Base-by-base conservation (phyloP, 2,888 invertebrate species). In the Allophyes oxyacanthae region DNA sequence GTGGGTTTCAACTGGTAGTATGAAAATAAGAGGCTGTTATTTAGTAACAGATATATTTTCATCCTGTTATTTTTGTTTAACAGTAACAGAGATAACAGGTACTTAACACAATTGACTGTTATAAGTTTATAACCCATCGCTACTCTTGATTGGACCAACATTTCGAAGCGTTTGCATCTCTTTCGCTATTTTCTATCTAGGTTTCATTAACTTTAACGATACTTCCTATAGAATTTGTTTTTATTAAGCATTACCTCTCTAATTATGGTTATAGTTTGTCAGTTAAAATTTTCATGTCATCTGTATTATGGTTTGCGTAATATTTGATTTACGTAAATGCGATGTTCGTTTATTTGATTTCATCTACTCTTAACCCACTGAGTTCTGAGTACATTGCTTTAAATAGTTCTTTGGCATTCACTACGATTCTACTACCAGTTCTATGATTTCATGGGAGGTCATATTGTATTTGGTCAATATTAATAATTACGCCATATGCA, bases 121-220 rank as follows among this genome's bases (percentile, higher is more conserved):
- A n/a, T n/a, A n/a, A n/a, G n/a, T n/a, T n/a, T n/a, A n/a, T n/a
- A n/a, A n/a, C n/a, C n/a, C n/a, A n/a, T n/a, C n/a, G n/a, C n/a
- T 56, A 40, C 15, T 38, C 32, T 30, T 25, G 37, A 38, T 45
- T 34, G 2, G 20, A 8, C 20, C 42, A 10, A 53, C 52, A 70
- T 67, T 59, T 52, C 64, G 33, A 48, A 52, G 57, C 43, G n/a
- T 65, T 65, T 72, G 70, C 66, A 69, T 56, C 60, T 52, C 63
- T 61, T 69, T 66, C 13, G 32, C 32, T 59, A 66, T 58, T 56
- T 59, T 32, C 55, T 49, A 72, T 63, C 73, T 61, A 63, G 70
- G 72, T 72, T 60, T 33, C 15, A 60, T 60, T 57, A 34, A 40
- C 48, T 45, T 44, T 38, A 62, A 62, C 62, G 69, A 65, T 69